A percentile compares a stretch with the other conserved stretches of the same genome.
phyloP scores from a whole-genome alignment of 64 coral and sea anemone species.

The Orbicella faveolata region DNA sequence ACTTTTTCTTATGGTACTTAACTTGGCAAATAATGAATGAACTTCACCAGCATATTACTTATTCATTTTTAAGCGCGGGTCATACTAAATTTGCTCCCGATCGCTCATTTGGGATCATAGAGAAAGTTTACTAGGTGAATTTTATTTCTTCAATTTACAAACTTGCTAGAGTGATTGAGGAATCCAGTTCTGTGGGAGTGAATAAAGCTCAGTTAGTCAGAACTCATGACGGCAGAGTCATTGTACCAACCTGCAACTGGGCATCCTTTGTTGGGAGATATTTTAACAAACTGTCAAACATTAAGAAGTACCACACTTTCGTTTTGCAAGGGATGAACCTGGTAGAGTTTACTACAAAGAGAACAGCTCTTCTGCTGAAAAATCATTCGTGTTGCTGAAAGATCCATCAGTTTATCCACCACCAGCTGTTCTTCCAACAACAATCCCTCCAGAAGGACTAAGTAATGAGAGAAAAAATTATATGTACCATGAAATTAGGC shows the following conservation, averaged over 20 bases:
- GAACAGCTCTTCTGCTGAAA: neutral
- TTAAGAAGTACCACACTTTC: conserved; percentile 32
- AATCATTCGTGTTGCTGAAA: neutral
- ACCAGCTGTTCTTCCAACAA: neutral
- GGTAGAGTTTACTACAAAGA: conserved; percentile 38
- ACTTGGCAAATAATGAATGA: neutral
- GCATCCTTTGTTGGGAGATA: conserved; percentile 13
- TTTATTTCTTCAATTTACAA: conserved; percentile 52
- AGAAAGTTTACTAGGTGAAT: conserved; percentile 17
- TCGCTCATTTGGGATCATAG: conserved; percentile 9
- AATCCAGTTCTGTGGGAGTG: conserved; percentile 30
- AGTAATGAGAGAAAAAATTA: neutral
- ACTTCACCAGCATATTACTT: conserved; percentile 5
- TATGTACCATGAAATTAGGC: neutral
- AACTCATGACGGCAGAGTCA: conserved; percentile 33
- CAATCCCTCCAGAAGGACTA: neutral
- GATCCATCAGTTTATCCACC: neutral
- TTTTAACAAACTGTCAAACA: conserved; percentile 27
- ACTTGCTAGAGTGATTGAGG: conserved; percentile 36
- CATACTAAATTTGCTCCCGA: conserved; percentile 38
- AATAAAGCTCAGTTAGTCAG: conserved; percentile 38
- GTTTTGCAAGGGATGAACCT: no score
- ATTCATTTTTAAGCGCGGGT: conserved; percentile 13
- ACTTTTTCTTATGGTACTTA: conserved; percentile 47
- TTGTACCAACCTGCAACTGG: conserved; percentile 46